Conservation (phyloP, 2,113 vertebrate species). For the Petrocephalus microphthalmus region DNA sequence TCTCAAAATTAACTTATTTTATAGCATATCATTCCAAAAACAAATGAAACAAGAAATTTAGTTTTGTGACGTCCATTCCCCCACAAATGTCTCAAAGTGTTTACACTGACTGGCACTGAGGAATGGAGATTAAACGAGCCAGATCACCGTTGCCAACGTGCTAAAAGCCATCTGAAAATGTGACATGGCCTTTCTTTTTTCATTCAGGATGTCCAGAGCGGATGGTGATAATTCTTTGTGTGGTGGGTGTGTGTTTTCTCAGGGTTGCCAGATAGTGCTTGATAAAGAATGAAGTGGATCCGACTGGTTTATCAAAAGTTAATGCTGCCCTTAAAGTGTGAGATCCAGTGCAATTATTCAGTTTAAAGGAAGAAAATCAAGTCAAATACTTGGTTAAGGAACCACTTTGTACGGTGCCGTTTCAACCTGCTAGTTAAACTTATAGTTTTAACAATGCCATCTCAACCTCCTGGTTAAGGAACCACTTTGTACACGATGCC, state of each 20-base stretch:
- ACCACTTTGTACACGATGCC: constrained; percentile 17
- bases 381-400: neutral
- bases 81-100: neutral
- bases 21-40: constrained; percentile 35
- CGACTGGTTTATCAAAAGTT: constrained; percentile 4
- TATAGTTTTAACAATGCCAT: neutral
- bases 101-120: neutral
- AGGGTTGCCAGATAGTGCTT: constrained; percentile 40
- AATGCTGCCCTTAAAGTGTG: constrained; percentile 18
- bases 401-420: constrained; percentile 17
- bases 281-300: constrained; percentile 23
- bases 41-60: neutral
- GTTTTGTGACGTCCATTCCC: neutral
- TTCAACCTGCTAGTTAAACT: constrained; percentile 22
- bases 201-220: neutral
- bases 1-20: constrained; percentile 13
- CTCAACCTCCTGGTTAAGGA: neutral
- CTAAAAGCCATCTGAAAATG: neutral
- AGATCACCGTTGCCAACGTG: neutral
- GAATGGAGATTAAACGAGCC: neutral
- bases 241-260: constrained; percentile 33
- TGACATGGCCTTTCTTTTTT: constrained; percentile 18
- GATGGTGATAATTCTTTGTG: neutral
- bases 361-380: constrained; percentile 2
- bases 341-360: neutral